A percentile compares a stretch with the other conserved stretches of the same genome.
These are phyloP conservation scores for Lampropteryx suffumata DNA, from an alignment of 2,888 invertebrate genomes.

Conservation along the genomic window DNA sequence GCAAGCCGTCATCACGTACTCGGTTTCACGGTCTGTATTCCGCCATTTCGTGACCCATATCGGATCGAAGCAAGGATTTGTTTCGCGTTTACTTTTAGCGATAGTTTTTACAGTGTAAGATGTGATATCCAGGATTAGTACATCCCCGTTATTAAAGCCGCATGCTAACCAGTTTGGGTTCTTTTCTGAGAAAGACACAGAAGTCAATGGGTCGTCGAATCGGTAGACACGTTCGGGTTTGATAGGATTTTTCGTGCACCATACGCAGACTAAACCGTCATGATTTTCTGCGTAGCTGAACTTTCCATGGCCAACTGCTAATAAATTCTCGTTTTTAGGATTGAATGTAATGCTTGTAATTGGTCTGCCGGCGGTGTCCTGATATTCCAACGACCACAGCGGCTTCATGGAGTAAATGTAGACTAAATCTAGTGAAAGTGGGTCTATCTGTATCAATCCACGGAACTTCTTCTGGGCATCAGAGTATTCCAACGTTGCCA, in stretches of 20 bases:
- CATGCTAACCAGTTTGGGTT: constrained; percentile 89
- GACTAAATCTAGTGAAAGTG: constrained; percentile 83
- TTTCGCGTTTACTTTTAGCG: constrained; percentile 80
- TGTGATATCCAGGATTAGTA: constrained; percentile 88
- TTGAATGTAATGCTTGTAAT: constrained; percentile 87
- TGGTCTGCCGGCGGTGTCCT: constrained; percentile 76
- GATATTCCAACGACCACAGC: constrained; percentile 86
- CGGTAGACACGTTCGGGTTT: constrained; percentile 87
- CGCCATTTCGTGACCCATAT: constrained; percentile 87
- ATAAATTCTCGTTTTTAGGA: constrained; percentile 85
- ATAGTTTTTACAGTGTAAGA: constrained; percentile 75
- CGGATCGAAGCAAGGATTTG: constrained; percentile 85
- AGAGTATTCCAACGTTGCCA: constrained; percentile 86
- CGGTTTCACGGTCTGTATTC: constrained; percentile 57
- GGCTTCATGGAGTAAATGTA: constrained; percentile 86
- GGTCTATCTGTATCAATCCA: constrained; percentile 84
- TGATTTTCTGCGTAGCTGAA: constrained; percentile 81
- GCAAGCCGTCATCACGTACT: constrained; percentile 83
- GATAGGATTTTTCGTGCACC: constrained; percentile 92
- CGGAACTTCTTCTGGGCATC: constrained; percentile 87
- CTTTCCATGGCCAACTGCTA: constrained; percentile 90
- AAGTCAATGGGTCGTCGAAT: constrained; percentile 85
- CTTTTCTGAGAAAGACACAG: constrained; percentile 86
- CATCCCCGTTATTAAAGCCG: constrained; percentile 88
- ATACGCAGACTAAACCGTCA: constrained; percentile 87